These are phyloP conservation scores for Hemicrepidius hirtus DNA, from an alignment of 2,888 invertebrate species.

Conservation along the genomic window DNA sequence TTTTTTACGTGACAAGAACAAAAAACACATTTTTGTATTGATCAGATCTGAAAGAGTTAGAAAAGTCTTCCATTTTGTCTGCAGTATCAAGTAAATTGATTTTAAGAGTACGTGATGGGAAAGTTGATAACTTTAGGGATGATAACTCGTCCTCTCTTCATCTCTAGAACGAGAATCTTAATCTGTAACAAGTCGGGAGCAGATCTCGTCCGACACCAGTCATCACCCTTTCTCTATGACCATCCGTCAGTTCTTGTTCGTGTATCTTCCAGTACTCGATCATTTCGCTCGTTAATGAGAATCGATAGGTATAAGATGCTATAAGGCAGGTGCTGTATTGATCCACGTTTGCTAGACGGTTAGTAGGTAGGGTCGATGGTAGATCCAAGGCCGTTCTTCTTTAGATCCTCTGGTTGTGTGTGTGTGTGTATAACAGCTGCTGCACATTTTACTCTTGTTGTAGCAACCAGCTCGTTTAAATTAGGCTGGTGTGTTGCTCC, in stretches of 20 bases:
- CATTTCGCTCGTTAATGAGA: conserved; percentile 55
- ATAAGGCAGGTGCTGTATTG: conserved; percentile 58
- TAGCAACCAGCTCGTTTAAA: conserved; percentile 42
- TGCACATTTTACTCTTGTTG: conserved; percentile 46
- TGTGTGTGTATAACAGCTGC: conserved; percentile 46
- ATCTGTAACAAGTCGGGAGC: neutral
- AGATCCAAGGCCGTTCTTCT: conserved; percentile 57
- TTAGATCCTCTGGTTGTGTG: conserved; percentile 35
- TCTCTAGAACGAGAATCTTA: neutral
- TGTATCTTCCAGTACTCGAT: conserved; percentile 37
- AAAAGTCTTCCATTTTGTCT: neutral
- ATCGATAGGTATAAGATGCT: conserved; percentile 54
- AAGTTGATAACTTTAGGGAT: too few relatives aligned
- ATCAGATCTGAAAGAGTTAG: too few relatives aligned
- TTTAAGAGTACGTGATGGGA: too few relatives aligned
- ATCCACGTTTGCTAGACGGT: conserved; percentile 54
- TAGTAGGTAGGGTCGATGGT: conserved; percentile 59
- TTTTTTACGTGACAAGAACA: too few relatives aligned
- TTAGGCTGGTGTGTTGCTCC: conserved; percentile 40
- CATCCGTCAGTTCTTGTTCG: conserved; percentile 15
- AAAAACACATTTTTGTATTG: too few relatives aligned
- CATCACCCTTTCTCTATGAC: conserved; percentile 11
- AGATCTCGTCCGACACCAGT: neutral
- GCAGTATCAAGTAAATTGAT: neutral
- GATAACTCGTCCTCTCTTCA: too few relatives aligned